Base-by-base conservation (phyloP, 1,140 invertebrate genomes). In the Drosophila nigromelanica region DNA sequence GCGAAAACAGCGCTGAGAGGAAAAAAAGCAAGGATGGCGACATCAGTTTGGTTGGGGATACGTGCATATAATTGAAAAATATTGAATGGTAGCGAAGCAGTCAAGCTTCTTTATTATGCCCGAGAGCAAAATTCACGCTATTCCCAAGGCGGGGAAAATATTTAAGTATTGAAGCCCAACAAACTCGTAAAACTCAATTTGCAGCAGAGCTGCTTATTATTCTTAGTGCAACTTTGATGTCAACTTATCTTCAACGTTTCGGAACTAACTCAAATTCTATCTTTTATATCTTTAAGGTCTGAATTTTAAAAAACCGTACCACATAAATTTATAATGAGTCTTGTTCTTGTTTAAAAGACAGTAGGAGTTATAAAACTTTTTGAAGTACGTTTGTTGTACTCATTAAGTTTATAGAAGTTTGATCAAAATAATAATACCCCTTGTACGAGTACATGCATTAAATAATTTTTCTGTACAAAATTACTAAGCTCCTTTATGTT, bases 61-160 rank as follows among this genome's bases (percentile, higher is more conserved):
- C 74, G 76, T 86, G 83, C 68, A 86, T 79, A 80, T 89, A 86
- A 86, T 86, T 86, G 79, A 60, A 86, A 86, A 86, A 78, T 78
- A 89, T 73, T 89, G 66, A 66, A 86, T 69, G 69, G 45, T 58
- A 47, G 33, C 64, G 52, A 52, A 30, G n/a, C 18, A 43, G 78
- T 54, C 50, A 69, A 66, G 45, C 64, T 47, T 71, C 70, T 70
- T 86, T 78, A 75, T 86, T 71, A 68, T 72, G 78, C 63, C 55
- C 59, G 27, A 50, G 55, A 51, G 68, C 48, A 43, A 48, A 61
- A 61, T 58, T 52, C 63, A 8, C 21, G 45, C 43, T 50, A 12
- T 10, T 27, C 45, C 43, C 48, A 48, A 55, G 10, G 21, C 21
- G 4, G 14, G n/a, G 11, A 43, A 4, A 10, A 63, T 18, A 30